phyloP scores from a whole-genome alignment of 1,140 invertebrate genomes.

The Euborellia annulipes region DNA sequence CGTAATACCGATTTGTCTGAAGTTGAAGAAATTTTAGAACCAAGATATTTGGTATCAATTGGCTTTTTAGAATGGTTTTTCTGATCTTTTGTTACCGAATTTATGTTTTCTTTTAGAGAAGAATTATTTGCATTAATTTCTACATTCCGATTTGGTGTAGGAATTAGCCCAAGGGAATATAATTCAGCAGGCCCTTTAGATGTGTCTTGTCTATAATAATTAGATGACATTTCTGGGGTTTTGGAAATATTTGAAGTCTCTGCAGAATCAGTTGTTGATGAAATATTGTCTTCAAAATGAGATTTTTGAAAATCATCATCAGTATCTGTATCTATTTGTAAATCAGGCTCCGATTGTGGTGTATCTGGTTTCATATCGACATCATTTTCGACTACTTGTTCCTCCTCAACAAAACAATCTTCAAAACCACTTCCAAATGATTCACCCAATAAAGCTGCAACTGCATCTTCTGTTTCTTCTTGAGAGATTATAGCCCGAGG shows the following conservation, averaged over 20 bases:
- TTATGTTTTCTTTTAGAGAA: too few relatives aligned
- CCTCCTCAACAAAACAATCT: constrained; percentile 37
- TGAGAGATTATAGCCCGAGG: constrained; percentile 67
- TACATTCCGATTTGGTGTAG: too few relatives aligned
- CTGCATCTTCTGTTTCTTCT: constrained; percentile 83
- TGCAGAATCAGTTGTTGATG: constrained; percentile 30
- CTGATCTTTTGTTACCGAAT: too few relatives aligned
- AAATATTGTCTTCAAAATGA: constrained; percentile 24
- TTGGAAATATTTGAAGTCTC: constrained; percentile 31
- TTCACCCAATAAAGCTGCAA: constrained; percentile 69
- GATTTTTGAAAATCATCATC: constrained; percentile 32
- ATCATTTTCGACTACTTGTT: constrained; percentile 15
- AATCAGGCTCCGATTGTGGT: constrained; percentile 63
- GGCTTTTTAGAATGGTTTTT: too few relatives aligned
- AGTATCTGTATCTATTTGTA: constrained; percentile 74
- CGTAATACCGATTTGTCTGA: too few relatives aligned
- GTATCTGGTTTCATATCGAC: constrained; percentile 66
- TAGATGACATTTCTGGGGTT: constrained; percentile 28
- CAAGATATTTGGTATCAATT: too few relatives aligned
- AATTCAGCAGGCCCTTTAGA: too few relatives aligned
- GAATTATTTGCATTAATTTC: too few relatives aligned
- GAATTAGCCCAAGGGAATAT: too few relatives aligned
- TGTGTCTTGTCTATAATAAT: constrained; percentile 13
- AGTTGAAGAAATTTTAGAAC: too few relatives aligned
- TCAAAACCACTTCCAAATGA: constrained; percentile 50